Evolutionary conservation across 2,888 invertebrate genomes (phyloP), one percentile per base, ranked within the genome.

Genomic region (Baronia brevicornis): DNA sequence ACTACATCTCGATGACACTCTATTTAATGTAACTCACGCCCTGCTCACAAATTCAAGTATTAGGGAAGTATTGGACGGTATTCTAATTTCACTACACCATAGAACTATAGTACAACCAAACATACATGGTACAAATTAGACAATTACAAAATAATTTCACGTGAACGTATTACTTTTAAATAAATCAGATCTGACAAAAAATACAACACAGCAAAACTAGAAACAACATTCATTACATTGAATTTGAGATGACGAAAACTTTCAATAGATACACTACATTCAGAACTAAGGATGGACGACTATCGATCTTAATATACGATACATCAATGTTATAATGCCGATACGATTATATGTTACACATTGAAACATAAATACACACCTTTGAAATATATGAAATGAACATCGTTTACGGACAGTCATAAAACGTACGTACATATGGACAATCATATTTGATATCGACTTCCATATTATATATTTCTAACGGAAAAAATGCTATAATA

Each of bases 1-100:
- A 36, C 23, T 36, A 36, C 27, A 36, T 31, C 19, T 22, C 27
- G n/a, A n/a, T 19, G 8, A 7, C 26, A 6, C 10, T 23, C 18
- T 19, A 12, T 18, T 14, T 23, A 36, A 31, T 19, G 34, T 23
- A 7, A 32, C 25, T 17, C 10, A 30, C 19, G 28, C 32, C 23
- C 37, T 14, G 15, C 17, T 32, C 26, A 26, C 15, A 20, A 36
- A 34, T 32, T 23, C 23, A 28, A 31, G 28, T 26, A 14, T 26
- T 36, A 36, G 25, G 22, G 18, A 22, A 31, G 31, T 23, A 31
- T 28, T 33, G 24, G 36, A 44, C 38, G 38, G 38, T 39, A 38
- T 42, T 41, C 38, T 36, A 34, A 40, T 40, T 35, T 44, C 28
- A 41, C 41, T 36, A 33, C 36, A 44, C 36, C 36, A 36, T 30